Percentiles rank a stretch among this genome's conserved stretches.
These are phyloP conservation scores for Gymnothorax reevesii DNA, from an alignment of 2,797 vertebrate genomes.

Conservation along the genomic window DNA sequence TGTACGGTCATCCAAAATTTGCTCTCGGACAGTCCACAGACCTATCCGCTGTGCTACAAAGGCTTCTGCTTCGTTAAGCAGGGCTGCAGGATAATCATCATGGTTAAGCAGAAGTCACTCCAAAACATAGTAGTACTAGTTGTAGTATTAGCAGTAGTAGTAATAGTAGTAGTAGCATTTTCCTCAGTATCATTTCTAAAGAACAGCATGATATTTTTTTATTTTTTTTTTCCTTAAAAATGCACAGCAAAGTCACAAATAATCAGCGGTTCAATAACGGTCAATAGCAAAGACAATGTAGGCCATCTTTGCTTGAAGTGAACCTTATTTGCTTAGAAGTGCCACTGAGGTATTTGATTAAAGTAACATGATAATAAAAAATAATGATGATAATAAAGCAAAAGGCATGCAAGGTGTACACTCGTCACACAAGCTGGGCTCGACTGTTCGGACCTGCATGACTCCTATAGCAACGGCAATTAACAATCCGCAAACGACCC, in stretches of 20 bases:
- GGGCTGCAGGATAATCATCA: slow-evolving; percentile 78
- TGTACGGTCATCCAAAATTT: not conserved
- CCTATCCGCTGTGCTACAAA: slow-evolving; percentile 76
- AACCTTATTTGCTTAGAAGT: slow-evolving; percentile 85
- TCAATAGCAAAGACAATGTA: slow-evolving; percentile 46
- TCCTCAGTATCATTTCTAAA: slow-evolving; percentile 65
- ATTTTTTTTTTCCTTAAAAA: slow-evolving; percentile 61
- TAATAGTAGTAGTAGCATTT: slow-evolving; percentile 41
- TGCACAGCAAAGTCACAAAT: slow-evolving; percentile 71
- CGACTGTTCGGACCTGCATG: not conserved
- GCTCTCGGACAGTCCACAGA: slow-evolving; percentile 56
- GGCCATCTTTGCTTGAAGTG: slow-evolving; percentile 81
- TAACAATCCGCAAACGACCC: not conserved
- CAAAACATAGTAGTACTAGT: slow-evolving; percentile 80
- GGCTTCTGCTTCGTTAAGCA: slow-evolving; percentile 95
- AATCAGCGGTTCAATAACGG: slow-evolving; percentile 61
- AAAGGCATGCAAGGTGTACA: not conserved
- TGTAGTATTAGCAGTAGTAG: slow-evolving; percentile 76
- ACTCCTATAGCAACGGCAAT: not conserved
- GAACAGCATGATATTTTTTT: slow-evolving; percentile 56
- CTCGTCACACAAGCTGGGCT: not conserved
- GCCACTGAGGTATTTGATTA: slow-evolving; percentile 94
- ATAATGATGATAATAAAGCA: slow-evolving; percentile 40
- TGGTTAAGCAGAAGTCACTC: slow-evolving; percentile 81
- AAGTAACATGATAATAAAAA: slow-evolving; percentile 47